Conservation (phyloP, 2,113 vertebrate genomes). For the Pungitius pungitius region DNA sequence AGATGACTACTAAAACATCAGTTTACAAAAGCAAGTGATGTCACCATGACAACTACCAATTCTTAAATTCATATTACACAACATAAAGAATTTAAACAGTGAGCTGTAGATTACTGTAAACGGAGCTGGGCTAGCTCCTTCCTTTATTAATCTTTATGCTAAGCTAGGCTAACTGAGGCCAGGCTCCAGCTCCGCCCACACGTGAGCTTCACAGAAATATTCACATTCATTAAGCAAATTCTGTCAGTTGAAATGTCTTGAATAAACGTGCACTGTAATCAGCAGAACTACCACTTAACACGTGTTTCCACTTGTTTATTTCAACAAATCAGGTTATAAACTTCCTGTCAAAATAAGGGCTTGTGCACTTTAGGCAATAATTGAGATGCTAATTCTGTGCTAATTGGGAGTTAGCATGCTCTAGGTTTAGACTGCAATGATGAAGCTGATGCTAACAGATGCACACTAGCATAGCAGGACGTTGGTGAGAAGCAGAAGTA, state of each 20-base stretch:
- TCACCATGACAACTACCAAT: too few species aligned
- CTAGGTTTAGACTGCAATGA: conserved; percentile 12
- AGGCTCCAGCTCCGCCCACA: too few species aligned
- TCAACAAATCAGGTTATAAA: background rate
- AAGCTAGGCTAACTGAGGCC: too few species aligned
- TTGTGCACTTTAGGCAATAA: conserved; percentile 14
- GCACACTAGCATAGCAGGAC: conserved; percentile 26
- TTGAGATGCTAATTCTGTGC: conserved; percentile 32
- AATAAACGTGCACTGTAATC: background rate
- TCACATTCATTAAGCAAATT: too few species aligned
- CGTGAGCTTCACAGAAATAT: too few species aligned
- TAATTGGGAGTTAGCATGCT: conserved; percentile 50
- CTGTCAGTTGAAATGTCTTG: background rate
- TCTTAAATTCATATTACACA: too few species aligned
- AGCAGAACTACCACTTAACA: background rate
- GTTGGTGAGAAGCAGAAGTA: conserved; percentile 24
- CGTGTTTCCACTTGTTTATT: background rate
- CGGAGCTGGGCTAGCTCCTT: too few species aligned
- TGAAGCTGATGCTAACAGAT: conserved; percentile 37
- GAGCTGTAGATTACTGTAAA: too few species aligned
- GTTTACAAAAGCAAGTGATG: too few species aligned
- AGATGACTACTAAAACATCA: too few species aligned
- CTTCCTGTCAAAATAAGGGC: conserved; percentile 3
- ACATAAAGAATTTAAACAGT: too few species aligned
- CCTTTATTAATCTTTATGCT: too few species aligned